Evolutionary conservation across 1,140 invertebrate species (phyloP).

Genomic region (Ceratosolen fusciceps): DNA sequence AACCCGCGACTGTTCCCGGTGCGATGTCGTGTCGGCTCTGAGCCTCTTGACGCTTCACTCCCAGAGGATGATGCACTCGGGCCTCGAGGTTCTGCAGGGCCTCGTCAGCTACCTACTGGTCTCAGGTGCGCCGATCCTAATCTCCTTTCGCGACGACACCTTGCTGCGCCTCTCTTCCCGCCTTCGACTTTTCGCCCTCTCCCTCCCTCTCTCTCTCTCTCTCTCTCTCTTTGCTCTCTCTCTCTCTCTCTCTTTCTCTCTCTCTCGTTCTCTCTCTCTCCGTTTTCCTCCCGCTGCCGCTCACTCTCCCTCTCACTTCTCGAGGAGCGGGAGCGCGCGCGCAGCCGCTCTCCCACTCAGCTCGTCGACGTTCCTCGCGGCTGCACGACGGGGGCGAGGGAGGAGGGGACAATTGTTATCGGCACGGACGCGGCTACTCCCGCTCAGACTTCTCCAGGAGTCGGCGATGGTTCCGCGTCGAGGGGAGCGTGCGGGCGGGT

Average conservation of each 20-base stretch:
- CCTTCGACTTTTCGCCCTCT: background rate
- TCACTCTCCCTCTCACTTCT: conserved; percentile 25
- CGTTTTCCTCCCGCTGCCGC: background rate
- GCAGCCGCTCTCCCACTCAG: background rate
- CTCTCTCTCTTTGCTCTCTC: background rate
- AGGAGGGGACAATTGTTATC: background rate
- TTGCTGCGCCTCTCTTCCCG: background rate
- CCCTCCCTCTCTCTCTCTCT: background rate
- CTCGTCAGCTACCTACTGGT: conserved; percentile 62
- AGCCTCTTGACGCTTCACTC: background rate
- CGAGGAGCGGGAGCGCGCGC: no score
- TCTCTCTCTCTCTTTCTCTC: conserved; percentile 11
- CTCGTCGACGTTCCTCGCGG: background rate
- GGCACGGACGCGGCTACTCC: no score
- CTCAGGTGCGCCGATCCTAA: conserved; percentile 59
- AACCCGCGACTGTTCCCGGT: background rate
- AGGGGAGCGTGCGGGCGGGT: background rate
- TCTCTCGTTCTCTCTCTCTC: conserved; percentile 4
- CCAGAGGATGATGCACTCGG: conserved; percentile 56
- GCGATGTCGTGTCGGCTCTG: background rate
- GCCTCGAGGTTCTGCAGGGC: conserved; percentile 62
- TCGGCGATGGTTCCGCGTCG: background rate
- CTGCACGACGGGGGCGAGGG: background rate
- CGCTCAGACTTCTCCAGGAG: no score
- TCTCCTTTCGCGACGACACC: background rate